A percentile compares a stretch with the other conserved stretches of the same genome.
Evolutionary conservation across 2,888 invertebrate genomes (phyloP).

Genomic region (Eilema griseolum): DNA sequence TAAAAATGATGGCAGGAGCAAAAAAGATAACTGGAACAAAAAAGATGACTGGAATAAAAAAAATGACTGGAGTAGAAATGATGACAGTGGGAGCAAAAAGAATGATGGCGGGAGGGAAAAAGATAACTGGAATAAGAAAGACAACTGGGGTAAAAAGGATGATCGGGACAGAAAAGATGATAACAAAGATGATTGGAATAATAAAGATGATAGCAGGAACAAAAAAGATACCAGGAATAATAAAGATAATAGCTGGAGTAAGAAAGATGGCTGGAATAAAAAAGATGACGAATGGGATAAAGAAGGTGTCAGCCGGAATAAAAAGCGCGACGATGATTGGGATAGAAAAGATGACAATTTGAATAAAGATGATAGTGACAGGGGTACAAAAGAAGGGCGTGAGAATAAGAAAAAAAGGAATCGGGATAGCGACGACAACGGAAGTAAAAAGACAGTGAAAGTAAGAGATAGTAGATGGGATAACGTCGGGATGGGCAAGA

Average conservation of each 20-base stretch:
- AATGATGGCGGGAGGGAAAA: background rate
- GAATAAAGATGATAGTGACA: background rate
- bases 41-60: background rate
- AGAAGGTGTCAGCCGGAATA: too few species aligned
- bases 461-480: background rate
- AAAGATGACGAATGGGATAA: too few species aligned
- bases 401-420: conserved; percentile 3
- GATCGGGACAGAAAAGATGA: background rate
- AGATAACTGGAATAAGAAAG: background rate
- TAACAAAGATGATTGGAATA: background rate
- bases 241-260: too few species aligned
- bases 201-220: too few species aligned
- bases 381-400: background rate
- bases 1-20: background rate
- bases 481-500: background rate
- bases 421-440: background rate
- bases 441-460: background rate
- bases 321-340: too few species aligned
- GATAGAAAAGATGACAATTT: background rate
- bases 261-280: too few species aligned
- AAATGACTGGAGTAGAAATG: background rate
- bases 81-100: background rate
- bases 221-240: too few species aligned
- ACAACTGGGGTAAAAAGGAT: background rate
- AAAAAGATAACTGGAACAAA: background rate